phyloP scores from a whole-genome alignment of 2,113 vertebrate genomes.

The Odocoileus virginianus region DNA sequence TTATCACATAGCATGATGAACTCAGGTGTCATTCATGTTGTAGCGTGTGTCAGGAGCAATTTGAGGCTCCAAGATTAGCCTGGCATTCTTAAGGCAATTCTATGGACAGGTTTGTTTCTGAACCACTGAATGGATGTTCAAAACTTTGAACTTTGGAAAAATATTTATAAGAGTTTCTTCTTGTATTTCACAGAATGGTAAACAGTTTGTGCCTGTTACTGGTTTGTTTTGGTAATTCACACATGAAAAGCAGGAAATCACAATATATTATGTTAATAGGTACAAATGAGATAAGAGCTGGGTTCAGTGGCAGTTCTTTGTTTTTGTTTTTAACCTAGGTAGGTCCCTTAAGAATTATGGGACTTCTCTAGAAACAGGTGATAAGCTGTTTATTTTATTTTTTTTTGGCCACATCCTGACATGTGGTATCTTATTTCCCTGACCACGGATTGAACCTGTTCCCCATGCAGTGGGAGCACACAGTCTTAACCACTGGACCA shows the following conservation, averaged over 20 bases:
- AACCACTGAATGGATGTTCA: background rate
- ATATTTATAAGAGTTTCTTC: background rate
- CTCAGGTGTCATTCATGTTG: background rate
- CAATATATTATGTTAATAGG: background rate
- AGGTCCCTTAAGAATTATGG: background rate
- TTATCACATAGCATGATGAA: background rate
- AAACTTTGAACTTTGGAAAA: constrained; percentile 22
- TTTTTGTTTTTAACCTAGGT: background rate
- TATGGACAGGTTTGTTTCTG: background rate
- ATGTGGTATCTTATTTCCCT: background rate
- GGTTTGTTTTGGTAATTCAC: background rate
- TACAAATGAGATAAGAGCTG: background rate
- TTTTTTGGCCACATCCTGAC: background rate
- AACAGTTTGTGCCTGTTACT: background rate
- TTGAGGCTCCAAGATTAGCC: background rate
- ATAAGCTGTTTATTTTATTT: background rate
- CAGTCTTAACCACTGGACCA: background rate
- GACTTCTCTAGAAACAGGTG: background rate
- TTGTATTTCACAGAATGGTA: background rate
- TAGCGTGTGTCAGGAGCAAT: background rate
- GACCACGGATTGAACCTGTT: background rate
- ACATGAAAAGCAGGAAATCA: background rate
- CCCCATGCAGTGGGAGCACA: background rate
- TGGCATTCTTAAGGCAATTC: background rate
- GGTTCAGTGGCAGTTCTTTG: background rate